phyloP scores from a whole-genome alignment of 2,113 vertebrate species.

The Mesitornis unicolor region DNA sequence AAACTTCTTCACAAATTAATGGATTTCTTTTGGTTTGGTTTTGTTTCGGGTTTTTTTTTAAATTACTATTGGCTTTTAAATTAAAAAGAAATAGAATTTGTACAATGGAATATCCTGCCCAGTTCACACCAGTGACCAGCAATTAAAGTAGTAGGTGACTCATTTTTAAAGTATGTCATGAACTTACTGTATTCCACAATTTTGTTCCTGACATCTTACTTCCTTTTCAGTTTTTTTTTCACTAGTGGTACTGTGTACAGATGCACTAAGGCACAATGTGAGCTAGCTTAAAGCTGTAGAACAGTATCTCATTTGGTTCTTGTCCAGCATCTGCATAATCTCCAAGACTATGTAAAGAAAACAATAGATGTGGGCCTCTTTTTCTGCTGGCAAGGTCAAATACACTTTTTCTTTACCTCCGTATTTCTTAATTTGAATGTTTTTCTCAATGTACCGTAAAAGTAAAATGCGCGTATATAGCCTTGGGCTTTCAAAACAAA shows the following conservation, averaged over 20 bases:
- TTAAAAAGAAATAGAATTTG: not conserved
- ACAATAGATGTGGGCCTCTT: not conserved
- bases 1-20: not conserved
- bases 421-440: not conserved
- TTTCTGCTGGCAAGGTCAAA: not conserved
- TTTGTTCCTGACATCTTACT: not conserved
- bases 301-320: not conserved
- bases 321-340: not conserved
- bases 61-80: not conserved
- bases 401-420: not conserved
- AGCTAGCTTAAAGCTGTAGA: not conserved
- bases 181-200: not conserved
- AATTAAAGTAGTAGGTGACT: not conserved
- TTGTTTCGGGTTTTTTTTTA: not conserved
- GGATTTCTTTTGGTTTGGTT: not conserved
- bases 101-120: not conserved
- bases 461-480: not conserved
- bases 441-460: no score
- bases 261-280: not conserved
- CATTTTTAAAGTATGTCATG: not conserved
- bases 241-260: not conserved
- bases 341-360: not conserved
- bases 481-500: not conserved
- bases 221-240: not conserved
- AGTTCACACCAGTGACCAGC: not conserved